Conservation (phyloP, 2,113 vertebrate genomes). For the Jacana jacana region DNA sequence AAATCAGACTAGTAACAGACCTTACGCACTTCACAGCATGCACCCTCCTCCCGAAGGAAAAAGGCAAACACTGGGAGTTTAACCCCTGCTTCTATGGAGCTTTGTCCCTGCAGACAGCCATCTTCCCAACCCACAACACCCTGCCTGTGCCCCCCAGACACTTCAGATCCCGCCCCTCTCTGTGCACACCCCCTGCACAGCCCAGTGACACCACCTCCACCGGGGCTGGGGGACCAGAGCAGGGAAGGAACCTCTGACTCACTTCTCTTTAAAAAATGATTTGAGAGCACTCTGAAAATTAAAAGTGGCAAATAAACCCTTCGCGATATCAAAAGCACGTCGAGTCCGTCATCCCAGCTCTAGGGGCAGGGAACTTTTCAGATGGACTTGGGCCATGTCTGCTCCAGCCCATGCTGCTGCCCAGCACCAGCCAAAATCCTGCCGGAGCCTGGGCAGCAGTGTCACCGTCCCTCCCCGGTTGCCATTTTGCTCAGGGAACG, state of each 20-base stretch:
- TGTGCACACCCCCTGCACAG: neutral
- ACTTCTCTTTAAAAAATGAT: neutral
- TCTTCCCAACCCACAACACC: too few species aligned
- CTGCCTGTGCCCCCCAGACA: too few species aligned
- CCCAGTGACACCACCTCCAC: neutral
- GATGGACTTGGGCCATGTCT: neutral
- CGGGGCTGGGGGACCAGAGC: accelerated
- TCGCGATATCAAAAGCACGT: neutral
- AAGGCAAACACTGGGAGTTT: neutral
- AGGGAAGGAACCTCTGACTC: neutral
- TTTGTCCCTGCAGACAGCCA: too few species aligned
- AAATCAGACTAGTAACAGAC: neutral
- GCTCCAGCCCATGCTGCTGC: neutral
- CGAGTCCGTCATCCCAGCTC: neutral
- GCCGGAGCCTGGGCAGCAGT: conserved; percentile 42
- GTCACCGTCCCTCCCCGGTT: neutral
- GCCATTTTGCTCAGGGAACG: conserved; percentile 9
- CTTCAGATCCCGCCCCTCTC: accelerated
- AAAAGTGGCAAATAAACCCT: neutral
- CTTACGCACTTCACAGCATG: neutral
- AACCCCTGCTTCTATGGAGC: neutral
- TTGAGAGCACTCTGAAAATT: neutral
- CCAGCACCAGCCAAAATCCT: conserved; percentile 55
- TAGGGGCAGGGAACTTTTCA: neutral
- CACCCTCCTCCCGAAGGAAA: neutral